Percentiles rank a stretch among this genome's conserved stretches.
phyloP scores from a whole-genome alignment of 2,797 vertebrate genomes.

The Tadarida brasiliensis region DNA sequence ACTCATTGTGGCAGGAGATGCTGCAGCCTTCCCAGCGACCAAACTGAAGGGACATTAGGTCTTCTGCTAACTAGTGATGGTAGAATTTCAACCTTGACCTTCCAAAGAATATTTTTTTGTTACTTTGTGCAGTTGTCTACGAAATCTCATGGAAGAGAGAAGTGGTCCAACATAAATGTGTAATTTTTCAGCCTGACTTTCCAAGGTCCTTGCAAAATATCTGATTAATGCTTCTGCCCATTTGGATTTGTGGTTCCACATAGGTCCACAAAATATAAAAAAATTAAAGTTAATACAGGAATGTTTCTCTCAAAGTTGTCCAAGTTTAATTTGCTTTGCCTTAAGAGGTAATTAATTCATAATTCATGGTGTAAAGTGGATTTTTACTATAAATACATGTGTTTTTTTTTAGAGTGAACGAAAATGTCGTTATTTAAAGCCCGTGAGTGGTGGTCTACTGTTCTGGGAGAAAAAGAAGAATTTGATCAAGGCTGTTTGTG shows the following conservation, averaged over 20 bases:
- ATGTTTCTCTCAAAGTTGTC: slow-evolving; percentile 4
- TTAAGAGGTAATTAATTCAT: slow-evolving; percentile 34
- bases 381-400: slow-evolving; percentile 53
- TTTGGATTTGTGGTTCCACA: slow-evolving; percentile 28
- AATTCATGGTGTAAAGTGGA: neutral
- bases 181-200: slow-evolving; percentile 15
- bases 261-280: neutral
- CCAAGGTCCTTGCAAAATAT: neutral
- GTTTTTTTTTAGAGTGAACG: slow-evolving; percentile 84
- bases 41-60: neutral
- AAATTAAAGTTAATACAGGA: neutral
- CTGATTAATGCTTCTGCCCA: neutral
- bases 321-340: neutral
- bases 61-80: neutral
- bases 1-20: neutral
- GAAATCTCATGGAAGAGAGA: slow-evolving; percentile 30
- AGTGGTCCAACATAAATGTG: neutral
- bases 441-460: slow-evolving; percentile 97
- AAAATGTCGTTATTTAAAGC: slow-evolving; percentile 99
- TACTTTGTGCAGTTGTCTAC: neutral
- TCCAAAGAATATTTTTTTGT: neutral
- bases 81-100: slow-evolving; percentile 36
- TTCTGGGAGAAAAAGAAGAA: slow-evolving; percentile 95
- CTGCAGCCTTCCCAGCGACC: neutral
- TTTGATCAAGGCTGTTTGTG: slow-evolving; percentile 98